These are phyloP conservation scores for Popillia japonica DNA, from an alignment of 1,140 invertebrate species.

Conservation along the genomic window DNA sequence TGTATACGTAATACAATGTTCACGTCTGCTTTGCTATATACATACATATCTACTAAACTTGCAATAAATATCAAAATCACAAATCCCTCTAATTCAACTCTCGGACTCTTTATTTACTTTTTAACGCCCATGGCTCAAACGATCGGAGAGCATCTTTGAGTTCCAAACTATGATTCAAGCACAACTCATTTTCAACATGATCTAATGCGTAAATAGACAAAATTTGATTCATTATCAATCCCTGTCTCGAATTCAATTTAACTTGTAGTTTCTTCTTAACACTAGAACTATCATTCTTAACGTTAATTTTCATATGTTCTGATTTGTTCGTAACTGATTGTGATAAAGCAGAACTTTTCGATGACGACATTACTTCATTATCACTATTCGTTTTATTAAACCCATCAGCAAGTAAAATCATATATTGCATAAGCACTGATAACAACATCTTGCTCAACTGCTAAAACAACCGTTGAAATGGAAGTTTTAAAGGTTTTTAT, in stretches of 20 bases:
- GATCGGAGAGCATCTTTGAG: slow-evolving; percentile 49
- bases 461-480: background rate
- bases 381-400: background rate
- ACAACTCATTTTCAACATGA: slow-evolving; percentile 47
- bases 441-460: background rate
- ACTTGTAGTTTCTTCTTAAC: slow-evolving; percentile 40
- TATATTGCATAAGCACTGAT: background rate
- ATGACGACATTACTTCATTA: background rate
- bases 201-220: slow-evolving; percentile 47
- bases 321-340: background rate
- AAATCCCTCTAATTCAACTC: too few species aligned
- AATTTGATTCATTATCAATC: slow-evolving; percentile 53
- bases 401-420: background rate
- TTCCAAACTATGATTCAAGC: slow-evolving; percentile 47
- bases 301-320: background rate
- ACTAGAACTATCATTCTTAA: background rate
- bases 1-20: too few species aligned
- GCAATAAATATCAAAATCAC: too few species aligned
- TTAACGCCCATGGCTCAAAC: slow-evolving; percentile 53
- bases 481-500: background rate
- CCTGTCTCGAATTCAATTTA: slow-evolving; percentile 52
- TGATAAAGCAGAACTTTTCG: background rate
- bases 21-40: too few species aligned
- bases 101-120: slow-evolving; percentile 49
- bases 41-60: too few species aligned